Conservation (phyloP, 2,888 invertebrate genomes). For the Pyrgus malvae region DNA sequence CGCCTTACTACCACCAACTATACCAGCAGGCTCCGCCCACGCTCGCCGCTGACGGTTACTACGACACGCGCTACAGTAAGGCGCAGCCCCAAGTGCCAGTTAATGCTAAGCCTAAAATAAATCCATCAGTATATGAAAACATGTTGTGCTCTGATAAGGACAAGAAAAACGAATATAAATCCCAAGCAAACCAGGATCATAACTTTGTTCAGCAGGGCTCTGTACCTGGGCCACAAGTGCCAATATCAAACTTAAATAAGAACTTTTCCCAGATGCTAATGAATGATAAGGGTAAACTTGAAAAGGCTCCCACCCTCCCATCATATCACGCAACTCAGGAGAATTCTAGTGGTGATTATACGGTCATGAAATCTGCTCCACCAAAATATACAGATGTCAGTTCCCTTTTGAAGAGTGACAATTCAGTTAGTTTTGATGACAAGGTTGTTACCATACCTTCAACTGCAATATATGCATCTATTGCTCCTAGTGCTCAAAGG, state of each 20-base stretch:
- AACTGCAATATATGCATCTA: slow-evolving; percentile 78
- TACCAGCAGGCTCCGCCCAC: slow-evolving; percentile 68
- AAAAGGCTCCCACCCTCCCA: slow-evolving; percentile 80
- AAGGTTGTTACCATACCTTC: slow-evolving; percentile 73
- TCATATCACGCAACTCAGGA: slow-evolving; percentile 60
- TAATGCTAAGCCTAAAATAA: slow-evolving; percentile 68
- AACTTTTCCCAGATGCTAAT: slow-evolving; percentile 51
- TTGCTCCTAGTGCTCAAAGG: slow-evolving; percentile 78
- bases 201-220: slow-evolving; percentile 69
- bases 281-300: slow-evolving; percentile 73
- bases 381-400: slow-evolving; percentile 75
- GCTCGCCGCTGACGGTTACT: slow-evolving; percentile 71
- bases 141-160: slow-evolving; percentile 72
- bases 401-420: slow-evolving; percentile 63
- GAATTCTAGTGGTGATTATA: slow-evolving; percentile 68
- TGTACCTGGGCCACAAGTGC: slow-evolving; percentile 69
- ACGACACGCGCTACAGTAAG: slow-evolving; percentile 84
- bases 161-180: slow-evolving; percentile 65
- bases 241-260: slow-evolving; percentile 59
- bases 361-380: slow-evolving; percentile 75
- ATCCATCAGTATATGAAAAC: slow-evolving; percentile 74
- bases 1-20: slow-evolving; percentile 84
- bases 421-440: slow-evolving; percentile 64
- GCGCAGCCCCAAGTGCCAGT: slow-evolving; percentile 92
- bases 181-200: slow-evolving; percentile 59